Evolutionary conservation across 2,797 vertebrate genomes (phyloP).

Genomic region (Siniperca scherzeri): DNA sequence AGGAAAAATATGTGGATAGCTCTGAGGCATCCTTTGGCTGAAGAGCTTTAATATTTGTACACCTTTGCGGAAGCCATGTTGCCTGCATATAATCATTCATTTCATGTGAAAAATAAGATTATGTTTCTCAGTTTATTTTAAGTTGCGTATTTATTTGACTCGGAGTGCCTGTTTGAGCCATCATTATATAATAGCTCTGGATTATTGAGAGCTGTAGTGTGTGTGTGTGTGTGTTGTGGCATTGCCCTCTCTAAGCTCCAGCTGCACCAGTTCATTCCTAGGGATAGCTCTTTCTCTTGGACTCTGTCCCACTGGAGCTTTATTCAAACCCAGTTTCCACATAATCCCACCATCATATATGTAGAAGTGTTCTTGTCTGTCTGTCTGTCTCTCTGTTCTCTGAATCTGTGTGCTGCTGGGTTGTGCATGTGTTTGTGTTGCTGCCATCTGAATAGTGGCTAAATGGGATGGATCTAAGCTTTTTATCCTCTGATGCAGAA

Average conservation of each 20-base stretch:
- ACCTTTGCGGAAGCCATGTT: neutral
- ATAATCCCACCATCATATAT: slow-evolving; percentile 78
- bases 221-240: slow-evolving; percentile 39
- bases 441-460: slow-evolving; percentile 63
- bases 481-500: slow-evolving; percentile 77
- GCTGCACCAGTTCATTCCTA: slow-evolving; percentile 68
- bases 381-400: slow-evolving; percentile 44
- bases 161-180: slow-evolving; percentile 20
- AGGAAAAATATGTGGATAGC: neutral
- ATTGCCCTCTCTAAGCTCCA: slow-evolving; percentile 70
- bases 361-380: slow-evolving; percentile 47
- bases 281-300: slow-evolving; percentile 68
- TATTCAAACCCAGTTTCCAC: slow-evolving; percentile 71
- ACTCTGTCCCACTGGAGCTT: slow-evolving; percentile 77
- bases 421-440: slow-evolving; percentile 38
- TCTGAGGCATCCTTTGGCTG: neutral
- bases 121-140: slow-evolving; percentile 1
- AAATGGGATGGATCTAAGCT: slow-evolving; percentile 78
- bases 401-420: slow-evolving; percentile 42
- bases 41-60: neutral
- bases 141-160: slow-evolving; percentile 33
- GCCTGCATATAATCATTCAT: neutral
- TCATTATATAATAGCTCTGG: slow-evolving; percentile 69
- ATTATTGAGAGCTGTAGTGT: slow-evolving; percentile 63
- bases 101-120: neutral